Conservation (phyloP, 2,888 invertebrate species). For the Chaitophorus viminalis region DNA sequence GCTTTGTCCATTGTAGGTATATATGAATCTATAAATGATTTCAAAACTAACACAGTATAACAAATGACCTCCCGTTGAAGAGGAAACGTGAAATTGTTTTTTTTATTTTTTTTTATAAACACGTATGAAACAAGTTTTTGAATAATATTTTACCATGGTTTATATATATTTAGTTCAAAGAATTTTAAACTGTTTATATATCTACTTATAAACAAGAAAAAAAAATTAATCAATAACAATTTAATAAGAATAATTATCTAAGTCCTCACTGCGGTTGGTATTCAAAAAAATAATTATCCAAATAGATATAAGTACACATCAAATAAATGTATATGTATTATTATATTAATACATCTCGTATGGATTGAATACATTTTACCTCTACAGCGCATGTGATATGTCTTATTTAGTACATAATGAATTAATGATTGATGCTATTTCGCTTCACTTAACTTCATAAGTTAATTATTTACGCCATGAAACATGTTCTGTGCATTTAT, state of each 20-base stretch:
- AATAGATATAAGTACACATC: neutral
- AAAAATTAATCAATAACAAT: too few relatives aligned
- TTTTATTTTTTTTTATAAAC: too few relatives aligned
- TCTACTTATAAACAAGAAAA: too few relatives aligned
- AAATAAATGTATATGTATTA: neutral
- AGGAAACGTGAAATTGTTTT: neutral
- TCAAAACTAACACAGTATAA: constrained; percentile 28
- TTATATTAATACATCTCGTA: neutral
- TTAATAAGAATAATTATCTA: too few relatives aligned
- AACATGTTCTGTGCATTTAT: neutral
- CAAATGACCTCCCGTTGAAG: neutral
- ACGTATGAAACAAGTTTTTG: neutral
- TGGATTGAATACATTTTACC: neutral
- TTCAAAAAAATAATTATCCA: neutral
- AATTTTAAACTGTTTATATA: too few relatives aligned
- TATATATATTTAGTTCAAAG: too few relatives aligned
- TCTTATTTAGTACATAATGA: too few relatives aligned
- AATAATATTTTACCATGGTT: too few relatives aligned
- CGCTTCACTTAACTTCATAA: neutral
- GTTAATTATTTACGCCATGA: neutral
- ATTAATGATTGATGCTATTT: neutral
- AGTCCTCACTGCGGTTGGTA: too few relatives aligned
- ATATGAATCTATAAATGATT: constrained; percentile 27
- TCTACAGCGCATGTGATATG: neutral
- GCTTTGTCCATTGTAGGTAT: constrained; percentile 24